Conservation (phyloP, 2,113 vertebrate species). For the Epinephelus fuscoguttatus region DNA sequence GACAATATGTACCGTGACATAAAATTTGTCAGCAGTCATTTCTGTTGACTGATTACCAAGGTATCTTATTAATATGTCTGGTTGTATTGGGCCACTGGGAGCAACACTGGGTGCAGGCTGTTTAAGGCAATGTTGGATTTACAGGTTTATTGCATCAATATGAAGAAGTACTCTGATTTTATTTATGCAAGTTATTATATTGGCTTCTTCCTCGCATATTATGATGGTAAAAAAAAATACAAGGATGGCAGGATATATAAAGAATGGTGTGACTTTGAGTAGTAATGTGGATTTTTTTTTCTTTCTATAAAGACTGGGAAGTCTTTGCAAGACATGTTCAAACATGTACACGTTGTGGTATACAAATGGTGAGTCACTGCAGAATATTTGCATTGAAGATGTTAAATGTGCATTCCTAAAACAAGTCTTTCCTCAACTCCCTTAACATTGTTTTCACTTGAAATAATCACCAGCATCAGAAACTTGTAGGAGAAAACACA, state of each 20-base stretch:
- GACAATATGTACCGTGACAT: not conserved
- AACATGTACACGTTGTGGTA: too few species aligned
- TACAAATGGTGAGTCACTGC: too few species aligned
- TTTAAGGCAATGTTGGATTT: not conserved
- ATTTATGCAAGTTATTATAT: not conserved
- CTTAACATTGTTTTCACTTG: too few species aligned
- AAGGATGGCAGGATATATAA: not conserved
- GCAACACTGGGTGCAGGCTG: not conserved
- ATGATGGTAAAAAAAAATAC: not conserved
- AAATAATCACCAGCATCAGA: too few species aligned
- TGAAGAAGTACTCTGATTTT: not conserved
- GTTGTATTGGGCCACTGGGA: not conserved
- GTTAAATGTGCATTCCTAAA: too few species aligned
- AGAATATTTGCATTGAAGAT: too few species aligned
- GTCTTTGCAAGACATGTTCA: too few species aligned
- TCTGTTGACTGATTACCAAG: not conserved
- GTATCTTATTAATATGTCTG: not conserved
- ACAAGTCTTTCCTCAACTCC: too few species aligned
- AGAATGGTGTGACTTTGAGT: not conserved
- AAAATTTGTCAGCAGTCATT: not conserved
- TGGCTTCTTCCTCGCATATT: not conserved
- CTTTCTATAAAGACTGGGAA: too few species aligned
- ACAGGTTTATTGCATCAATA: not conserved
- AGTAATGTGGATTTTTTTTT: not conserved
- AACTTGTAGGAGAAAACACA: too few species aligned